phyloP scores from a whole-genome alignment of 2,113 vertebrate species.

The Eulacestoma nigropectus region DNA sequence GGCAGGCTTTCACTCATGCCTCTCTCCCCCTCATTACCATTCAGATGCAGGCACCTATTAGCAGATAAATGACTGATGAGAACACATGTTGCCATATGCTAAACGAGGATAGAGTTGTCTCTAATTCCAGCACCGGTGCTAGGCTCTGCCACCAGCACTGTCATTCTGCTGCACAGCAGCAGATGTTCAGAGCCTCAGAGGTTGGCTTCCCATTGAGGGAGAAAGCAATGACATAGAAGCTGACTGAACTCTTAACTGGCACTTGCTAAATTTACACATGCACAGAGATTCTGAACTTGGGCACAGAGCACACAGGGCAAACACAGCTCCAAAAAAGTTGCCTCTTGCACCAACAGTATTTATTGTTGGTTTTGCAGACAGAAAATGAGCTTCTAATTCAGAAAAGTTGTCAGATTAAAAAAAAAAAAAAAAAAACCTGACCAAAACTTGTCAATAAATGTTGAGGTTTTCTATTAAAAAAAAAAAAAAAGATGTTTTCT shows the following conservation, averaged over 20 bases:
- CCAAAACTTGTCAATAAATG: background rate
- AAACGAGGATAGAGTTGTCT: background rate
- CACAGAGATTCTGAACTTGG: background rate
- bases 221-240: background rate
- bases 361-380: background rate
- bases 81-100: constrained; percentile 33
- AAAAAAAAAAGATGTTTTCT: background rate
- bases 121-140: background rate
- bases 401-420: background rate
- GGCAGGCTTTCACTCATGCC: background rate
- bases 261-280: background rate
- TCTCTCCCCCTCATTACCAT: background rate
- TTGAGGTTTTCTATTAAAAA: background rate
- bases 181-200: constrained; percentile 35
- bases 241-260: background rate
- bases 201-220: constrained; percentile 18
- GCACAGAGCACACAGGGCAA: background rate
- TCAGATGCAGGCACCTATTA: background rate
- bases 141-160: background rate
- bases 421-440: background rate
- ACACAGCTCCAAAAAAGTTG: background rate
- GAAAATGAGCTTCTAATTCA: background rate
- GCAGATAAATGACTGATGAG: constrained; percentile 6
- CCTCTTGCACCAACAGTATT: background rate
- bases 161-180: background rate